Evolutionary conservation across 1,140 invertebrate species (phyloP), one percentile per base, ranked within the genome.

Genomic region (Meloidogyne floridensis): DNA sequence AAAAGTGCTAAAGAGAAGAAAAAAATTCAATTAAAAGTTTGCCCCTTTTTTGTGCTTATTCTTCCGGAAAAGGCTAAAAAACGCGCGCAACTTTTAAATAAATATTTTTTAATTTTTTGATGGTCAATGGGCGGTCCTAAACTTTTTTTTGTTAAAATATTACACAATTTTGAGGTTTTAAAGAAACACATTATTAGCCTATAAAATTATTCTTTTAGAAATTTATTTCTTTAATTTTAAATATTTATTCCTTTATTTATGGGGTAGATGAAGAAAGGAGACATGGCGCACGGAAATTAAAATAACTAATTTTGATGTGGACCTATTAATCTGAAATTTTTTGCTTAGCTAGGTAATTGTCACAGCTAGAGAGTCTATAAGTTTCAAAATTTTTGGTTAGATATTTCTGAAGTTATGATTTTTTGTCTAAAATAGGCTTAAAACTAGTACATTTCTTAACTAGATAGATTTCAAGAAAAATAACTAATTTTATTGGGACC

Each of bases 1-100:
- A 65, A n/a, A n/a, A n/a, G 15, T 65, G 59, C 59, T 65, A n/a
- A n/a, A 65, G n/a, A 47, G 47, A 65, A 65, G 10, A 65, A 65
- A 59, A 32, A 18, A n/a, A 65, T 65, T 65, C 59, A 65, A 65
- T 65, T 65, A 65, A 65, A 65, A 65, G 15, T n/a, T 65, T 65
- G 59, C n/a, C n/a, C 59, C 56, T 15, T 15, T 59, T 9, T 59
- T n/a, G 56, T 65, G 59, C 59, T 65, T 6, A 65, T 15, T 65
- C 59, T 65, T 65, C 59, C 59, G 59, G 59, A 65, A 65, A 15
- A 65, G 56, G n/a, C 15, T n/a, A 65, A 65, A 65, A 65, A 6
- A 18, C 3, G 56, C 56, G 56, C 56, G 13, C 13, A 15, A n/a
- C n/a, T n/a, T 65, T 65, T 65, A 18, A 65, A 65, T 65, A 65